Percentiles rank a stretch among this genome's conserved stretches.
These are phyloP conservation scores for Pammene fasciana DNA, from an alignment of 2,888 invertebrate genomes.

Conservation along the genomic window DNA sequence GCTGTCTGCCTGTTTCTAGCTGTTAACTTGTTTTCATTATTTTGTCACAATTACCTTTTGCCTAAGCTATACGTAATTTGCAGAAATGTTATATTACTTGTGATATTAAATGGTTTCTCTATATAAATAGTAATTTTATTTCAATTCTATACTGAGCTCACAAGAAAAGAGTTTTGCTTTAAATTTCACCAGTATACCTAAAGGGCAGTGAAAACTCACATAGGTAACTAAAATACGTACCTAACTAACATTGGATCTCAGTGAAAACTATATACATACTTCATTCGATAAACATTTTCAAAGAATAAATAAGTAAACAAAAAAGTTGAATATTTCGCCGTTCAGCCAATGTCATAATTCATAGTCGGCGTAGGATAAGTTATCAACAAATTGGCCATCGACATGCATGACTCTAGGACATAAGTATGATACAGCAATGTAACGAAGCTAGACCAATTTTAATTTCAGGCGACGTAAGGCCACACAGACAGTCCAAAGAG, in stretches of 20 bases:
- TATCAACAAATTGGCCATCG: background rate
- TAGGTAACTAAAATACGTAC: too few relatives aligned
- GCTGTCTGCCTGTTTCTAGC: too few relatives aligned
- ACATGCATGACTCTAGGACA: slow-evolving; percentile 49
- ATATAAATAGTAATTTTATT: background rate
- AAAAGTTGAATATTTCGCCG: too few relatives aligned
- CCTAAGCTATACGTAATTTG: background rate
- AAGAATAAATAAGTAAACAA: too few relatives aligned
- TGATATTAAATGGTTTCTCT: slow-evolving; percentile 28
- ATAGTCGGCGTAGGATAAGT: too few relatives aligned
- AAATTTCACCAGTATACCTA: too few relatives aligned
- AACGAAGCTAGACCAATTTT: slow-evolving; percentile 62
- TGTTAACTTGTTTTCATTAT: background rate
- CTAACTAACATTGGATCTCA: too few relatives aligned
- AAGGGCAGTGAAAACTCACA: too few relatives aligned
- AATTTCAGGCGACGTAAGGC: slow-evolving; percentile 75
- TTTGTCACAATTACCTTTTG: background rate
- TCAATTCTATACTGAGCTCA: background rate
- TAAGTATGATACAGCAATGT: slow-evolving; percentile 46
- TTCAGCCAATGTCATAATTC: too few relatives aligned
- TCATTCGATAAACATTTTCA: too few relatives aligned
- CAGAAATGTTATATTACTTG: slow-evolving; percentile 11
- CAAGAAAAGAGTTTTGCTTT: too few relatives aligned
- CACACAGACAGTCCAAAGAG: slow-evolving; percentile 59
- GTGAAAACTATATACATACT: too few relatives aligned